These are phyloP conservation scores for Pheucticus melanocephalus DNA, from an alignment of 2,113 vertebrate species.

Conservation along the genomic window DNA sequence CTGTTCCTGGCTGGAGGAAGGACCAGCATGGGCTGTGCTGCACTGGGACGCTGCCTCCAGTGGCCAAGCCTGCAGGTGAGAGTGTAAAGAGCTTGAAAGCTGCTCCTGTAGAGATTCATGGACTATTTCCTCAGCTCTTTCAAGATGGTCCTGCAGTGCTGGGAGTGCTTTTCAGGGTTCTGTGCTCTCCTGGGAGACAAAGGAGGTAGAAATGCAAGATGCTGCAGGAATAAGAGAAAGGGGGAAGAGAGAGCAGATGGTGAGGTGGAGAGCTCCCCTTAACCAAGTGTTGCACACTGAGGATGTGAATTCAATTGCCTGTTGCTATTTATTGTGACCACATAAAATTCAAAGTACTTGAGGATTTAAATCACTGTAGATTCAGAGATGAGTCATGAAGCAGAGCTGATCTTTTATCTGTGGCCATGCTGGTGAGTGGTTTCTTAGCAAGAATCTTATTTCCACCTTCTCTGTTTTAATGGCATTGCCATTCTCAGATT, in stretches of 20 bases:
- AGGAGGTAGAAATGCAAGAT: not conserved
- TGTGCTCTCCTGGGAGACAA: not conserved
- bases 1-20: not conserved
- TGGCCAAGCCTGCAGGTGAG: not conserved
- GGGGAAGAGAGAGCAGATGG: not conserved
- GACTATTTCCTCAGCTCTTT: not conserved
- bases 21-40: accelerated
- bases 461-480: not conserved
- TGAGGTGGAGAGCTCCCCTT: not conserved
- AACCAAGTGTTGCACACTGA: not conserved
- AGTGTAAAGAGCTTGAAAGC: not conserved
- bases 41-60: not conserved
- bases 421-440: not conserved
- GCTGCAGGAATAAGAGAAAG: not conserved
- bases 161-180: not conserved
- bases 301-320: not conserved
- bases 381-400: slow-evolving; percentile 12
- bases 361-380: not conserved
- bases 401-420: not conserved
- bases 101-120: not conserved
- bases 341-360: not conserved
- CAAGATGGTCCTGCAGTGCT: not conserved
- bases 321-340: not conserved
- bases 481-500: not conserved
- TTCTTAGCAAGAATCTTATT: not conserved